These are phyloP conservation scores for Scolopax mira DNA, from an alignment of 2,113 vertebrate species.

Conservation along the genomic window DNA sequence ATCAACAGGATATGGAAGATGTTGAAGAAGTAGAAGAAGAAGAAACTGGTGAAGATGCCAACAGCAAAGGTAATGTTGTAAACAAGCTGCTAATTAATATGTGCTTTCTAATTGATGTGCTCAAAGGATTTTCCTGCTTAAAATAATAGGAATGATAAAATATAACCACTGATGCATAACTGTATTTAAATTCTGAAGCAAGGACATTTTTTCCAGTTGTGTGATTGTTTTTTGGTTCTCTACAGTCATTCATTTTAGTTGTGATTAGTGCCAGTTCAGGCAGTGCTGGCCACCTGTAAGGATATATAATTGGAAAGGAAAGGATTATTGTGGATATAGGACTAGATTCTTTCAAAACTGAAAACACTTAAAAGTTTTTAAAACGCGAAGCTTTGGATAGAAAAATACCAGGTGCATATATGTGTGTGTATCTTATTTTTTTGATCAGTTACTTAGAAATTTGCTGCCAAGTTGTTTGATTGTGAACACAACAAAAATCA, in stretches of 20 bases:
- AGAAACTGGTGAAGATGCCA: slow-evolving; percentile 91
- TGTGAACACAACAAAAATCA: background rate
- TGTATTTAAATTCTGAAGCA: background rate
- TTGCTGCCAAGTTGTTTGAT: background rate
- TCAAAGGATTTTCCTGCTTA: background rate
- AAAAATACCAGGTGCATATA: background rate
- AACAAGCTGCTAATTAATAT: background rate
- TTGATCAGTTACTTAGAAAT: background rate
- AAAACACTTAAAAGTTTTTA: background rate
- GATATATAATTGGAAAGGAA: background rate
- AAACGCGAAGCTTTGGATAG: background rate
- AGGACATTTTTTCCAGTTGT: background rate
- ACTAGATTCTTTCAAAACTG: background rate
- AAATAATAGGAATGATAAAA: background rate
- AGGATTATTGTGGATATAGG: background rate
- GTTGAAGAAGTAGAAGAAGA: slow-evolving; percentile 97
- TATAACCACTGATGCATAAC: background rate
- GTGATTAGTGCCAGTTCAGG: background rate
- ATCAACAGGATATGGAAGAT: slow-evolving; percentile 98
- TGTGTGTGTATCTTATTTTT: background rate
- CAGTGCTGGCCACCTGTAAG: background rate
- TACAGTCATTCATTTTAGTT: background rate
- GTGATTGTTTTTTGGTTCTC: background rate
- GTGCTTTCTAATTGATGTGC: background rate
- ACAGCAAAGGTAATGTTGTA: slow-evolving; percentile 88